phyloP scores from a whole-genome alignment of 1,140 invertebrate genomes.

The Bombus waltoni region DNA sequence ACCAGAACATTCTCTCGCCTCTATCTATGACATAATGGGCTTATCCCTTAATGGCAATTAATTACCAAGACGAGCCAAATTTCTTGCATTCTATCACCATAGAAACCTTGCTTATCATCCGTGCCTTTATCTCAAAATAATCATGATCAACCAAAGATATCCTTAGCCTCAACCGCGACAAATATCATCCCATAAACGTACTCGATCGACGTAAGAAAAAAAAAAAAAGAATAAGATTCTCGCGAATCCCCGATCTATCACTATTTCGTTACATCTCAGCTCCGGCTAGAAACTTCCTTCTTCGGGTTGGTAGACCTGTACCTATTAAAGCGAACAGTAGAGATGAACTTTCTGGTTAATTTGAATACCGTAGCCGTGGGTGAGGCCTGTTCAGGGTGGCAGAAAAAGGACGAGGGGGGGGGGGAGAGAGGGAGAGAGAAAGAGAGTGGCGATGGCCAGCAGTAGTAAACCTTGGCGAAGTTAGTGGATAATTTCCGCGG shows the following conservation, averaged over 20 bases:
- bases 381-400: conserved; percentile 21
- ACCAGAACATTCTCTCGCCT: background rate
- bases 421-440: background rate
- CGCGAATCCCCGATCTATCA: accelerated
- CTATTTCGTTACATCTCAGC: background rate
- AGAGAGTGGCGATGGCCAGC: background rate
- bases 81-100: too few relatives aligned
- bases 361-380: conserved; percentile 51
- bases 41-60: too few relatives aligned
- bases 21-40: too few relatives aligned
- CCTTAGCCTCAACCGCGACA: too few relatives aligned
- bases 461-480: conserved; percentile 54
- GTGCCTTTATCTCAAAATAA: too few relatives aligned
- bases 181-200: too few relatives aligned
- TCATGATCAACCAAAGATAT: too few relatives aligned
- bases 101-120: too few relatives aligned
- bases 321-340: conserved; percentile 12
- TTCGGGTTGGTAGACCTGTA: background rate
- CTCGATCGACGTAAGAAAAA: background rate
- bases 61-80: too few relatives aligned
- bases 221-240: background rate
- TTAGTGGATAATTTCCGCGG: conserved; percentile 71
- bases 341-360: conserved; percentile 60
- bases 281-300: background rate
- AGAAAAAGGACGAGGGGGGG: background rate